A percentile compares a stretch with the other conserved stretches of the same genome.
phyloP scores from a whole-genome alignment of 2,113 vertebrate genomes.

The Hemiscyllium ocellatum region DNA sequence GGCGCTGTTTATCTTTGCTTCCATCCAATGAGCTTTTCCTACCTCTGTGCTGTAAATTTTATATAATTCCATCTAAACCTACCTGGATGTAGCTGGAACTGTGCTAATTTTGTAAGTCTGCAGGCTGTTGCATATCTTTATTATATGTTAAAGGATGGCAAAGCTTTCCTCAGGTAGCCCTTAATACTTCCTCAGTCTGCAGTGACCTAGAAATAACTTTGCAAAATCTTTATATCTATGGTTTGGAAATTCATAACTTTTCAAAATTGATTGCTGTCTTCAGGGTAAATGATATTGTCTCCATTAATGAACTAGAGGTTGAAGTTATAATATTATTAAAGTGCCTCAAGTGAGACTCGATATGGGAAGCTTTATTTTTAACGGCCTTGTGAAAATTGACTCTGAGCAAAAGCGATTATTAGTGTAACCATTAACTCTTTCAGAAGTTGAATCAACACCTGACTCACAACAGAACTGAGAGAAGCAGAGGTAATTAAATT shows the following conservation, averaged over 20 bases:
- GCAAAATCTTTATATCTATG: background rate
- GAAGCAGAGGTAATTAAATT: background rate
- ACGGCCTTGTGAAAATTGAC: background rate
- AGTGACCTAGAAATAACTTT: background rate
- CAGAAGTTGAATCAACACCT: background rate
- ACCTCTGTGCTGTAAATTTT: background rate
- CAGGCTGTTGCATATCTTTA: background rate
- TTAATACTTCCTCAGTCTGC: background rate
- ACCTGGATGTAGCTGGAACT: background rate
- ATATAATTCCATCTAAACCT: background rate
- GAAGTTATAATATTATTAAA: constrained; percentile 5
- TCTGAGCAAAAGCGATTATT: constrained; percentile 19
- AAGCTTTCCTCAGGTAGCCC: background rate
- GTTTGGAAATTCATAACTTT: constrained; percentile 14
- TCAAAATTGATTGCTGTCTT: background rate
- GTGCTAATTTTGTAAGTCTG: background rate
- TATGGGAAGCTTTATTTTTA: background rate
- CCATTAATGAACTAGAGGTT: constrained; percentile 17
- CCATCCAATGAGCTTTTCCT: background rate
- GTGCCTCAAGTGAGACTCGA: background rate
- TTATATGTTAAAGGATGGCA: background rate
- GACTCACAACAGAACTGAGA: background rate
- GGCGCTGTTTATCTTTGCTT: background rate
- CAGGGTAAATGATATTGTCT: constrained; percentile 19
- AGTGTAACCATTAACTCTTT: background rate